Percentiles rank a stretch among this genome's conserved stretches.
phyloP scores from a whole-genome alignment of 2,888 invertebrate genomes.

The Scaptomyza flava region DNA sequence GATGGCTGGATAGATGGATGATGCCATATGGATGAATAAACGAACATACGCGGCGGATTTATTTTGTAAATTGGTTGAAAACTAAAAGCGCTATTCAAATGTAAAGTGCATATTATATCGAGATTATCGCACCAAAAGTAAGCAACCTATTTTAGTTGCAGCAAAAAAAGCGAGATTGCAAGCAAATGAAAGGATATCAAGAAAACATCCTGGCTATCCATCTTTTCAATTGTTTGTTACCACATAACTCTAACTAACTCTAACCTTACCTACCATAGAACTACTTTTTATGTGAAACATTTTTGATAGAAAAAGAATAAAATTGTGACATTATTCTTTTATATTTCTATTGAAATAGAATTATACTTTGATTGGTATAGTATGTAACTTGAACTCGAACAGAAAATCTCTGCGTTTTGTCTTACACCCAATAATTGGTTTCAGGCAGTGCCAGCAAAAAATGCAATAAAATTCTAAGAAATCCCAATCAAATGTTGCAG shows the following conservation, averaged over 20 bases:
- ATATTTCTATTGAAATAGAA: background rate
- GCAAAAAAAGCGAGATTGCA: background rate
- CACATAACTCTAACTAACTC: background rate
- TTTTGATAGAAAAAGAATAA: too few species aligned
- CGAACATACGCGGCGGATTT: constrained; percentile 25
- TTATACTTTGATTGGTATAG: background rate
- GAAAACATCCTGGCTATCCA: too few species aligned
- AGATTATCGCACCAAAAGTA: constrained; percentile 8
- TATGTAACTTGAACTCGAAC: background rate
- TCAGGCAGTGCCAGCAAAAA: too few species aligned
- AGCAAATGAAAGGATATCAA: too few species aligned
- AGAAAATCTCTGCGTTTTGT: background rate
- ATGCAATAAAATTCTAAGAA: background rate
- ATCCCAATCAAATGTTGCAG: background rate
- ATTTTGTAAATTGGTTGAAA: constrained; percentile 41
- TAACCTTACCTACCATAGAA: background rate
- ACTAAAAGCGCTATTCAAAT: constrained; percentile 37
- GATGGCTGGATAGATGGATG: constrained; percentile 5
- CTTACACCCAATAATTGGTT: background rate
- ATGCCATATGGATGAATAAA: constrained; percentile 59
- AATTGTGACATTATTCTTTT: background rate
- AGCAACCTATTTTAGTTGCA: background rate
- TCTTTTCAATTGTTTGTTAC: too few species aligned
- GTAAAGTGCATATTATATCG: constrained; percentile 31
- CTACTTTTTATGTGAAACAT: background rate